Evolutionary conservation across 2,113 vertebrate species (phyloP).

Genomic region (Coracopsis vasa): DNA sequence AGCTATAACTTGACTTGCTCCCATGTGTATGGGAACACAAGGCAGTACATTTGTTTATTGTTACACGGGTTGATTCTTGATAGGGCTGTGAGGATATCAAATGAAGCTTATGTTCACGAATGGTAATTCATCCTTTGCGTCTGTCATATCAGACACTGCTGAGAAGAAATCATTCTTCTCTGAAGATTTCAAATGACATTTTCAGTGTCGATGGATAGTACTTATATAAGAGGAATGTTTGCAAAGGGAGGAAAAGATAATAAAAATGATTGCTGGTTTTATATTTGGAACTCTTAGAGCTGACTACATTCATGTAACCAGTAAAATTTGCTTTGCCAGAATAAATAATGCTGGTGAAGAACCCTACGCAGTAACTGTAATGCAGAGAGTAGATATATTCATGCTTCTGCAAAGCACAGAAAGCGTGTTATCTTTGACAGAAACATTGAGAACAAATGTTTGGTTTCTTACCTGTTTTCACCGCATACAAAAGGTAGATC

Average conservation of each 20-base stretch:
- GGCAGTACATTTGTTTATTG: slow-evolving; percentile 9
- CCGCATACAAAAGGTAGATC: slow-evolving; percentile 42
- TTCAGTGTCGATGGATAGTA: not conserved
- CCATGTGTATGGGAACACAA: not conserved
- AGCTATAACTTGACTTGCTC: slow-evolving; percentile 6
- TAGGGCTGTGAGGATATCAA: slow-evolving; percentile 7
- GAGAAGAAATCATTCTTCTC: slow-evolving; percentile 30
- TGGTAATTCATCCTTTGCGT: not conserved
- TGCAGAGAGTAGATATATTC: not conserved
- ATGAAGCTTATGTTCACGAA: slow-evolving; percentile 25
- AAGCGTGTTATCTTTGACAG: not conserved
- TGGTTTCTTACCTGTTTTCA: slow-evolving; percentile 65
- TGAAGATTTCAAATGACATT: not conserved
- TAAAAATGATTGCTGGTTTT: slow-evolving; percentile 23
- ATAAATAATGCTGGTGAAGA: not conserved
- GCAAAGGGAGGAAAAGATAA: not conserved
- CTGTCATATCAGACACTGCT: not conserved
- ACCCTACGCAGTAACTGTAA: not conserved
- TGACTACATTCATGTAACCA: not conserved
- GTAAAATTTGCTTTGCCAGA: not conserved
- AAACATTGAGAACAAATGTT: not conserved
- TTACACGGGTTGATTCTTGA: not conserved
- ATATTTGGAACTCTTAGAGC: not conserved
- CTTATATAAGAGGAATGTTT: slow-evolving; percentile 8
- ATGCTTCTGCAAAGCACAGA: not conserved